Percentiles rank a stretch among this genome's conserved stretches.
Evolutionary conservation across 92 coral and sea anemone genomes (phyloP).

Genomic region (Porites rus): DNA sequence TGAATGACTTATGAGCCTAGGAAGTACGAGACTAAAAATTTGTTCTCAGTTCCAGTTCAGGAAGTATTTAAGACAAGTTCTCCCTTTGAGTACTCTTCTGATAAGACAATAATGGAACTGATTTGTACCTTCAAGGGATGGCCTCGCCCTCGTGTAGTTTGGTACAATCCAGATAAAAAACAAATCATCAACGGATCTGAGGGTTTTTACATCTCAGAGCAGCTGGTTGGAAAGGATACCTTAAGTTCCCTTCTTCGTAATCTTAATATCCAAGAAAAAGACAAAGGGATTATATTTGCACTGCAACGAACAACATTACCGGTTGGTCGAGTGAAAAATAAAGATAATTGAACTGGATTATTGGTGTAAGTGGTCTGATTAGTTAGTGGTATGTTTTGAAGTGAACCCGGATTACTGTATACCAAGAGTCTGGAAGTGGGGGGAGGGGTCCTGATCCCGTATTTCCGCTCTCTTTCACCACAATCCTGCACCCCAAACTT

Average conservation of each 20-base stretch:
- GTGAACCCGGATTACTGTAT: no score
- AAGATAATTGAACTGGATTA: neutral
- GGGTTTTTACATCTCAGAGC: neutral
- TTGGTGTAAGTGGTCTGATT: neutral
- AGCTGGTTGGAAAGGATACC: neutral
- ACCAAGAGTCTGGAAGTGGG: no score
- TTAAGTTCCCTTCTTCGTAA: neutral
- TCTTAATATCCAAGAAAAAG: neutral
- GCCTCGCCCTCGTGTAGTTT: neutral
- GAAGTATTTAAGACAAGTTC: neutral
- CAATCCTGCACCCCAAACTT: no score
- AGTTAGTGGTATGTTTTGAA: no score
- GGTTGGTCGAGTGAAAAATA: neutral
- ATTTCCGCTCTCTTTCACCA: no score
- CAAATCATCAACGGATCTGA: slow-evolving; percentile 4
- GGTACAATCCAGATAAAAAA: neutral
- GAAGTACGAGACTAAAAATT: no score
- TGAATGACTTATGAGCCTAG: no score
- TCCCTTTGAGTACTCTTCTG: neutral
- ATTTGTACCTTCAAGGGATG: neutral
- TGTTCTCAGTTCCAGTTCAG: neutral
- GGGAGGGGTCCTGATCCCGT: no score
- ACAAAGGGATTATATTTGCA: neutral
- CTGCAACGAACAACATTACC: neutral
- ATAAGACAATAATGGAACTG: neutral